Evolutionary conservation across 2,888 invertebrate species (phyloP).

Genomic region (Metalampra italica): DNA sequence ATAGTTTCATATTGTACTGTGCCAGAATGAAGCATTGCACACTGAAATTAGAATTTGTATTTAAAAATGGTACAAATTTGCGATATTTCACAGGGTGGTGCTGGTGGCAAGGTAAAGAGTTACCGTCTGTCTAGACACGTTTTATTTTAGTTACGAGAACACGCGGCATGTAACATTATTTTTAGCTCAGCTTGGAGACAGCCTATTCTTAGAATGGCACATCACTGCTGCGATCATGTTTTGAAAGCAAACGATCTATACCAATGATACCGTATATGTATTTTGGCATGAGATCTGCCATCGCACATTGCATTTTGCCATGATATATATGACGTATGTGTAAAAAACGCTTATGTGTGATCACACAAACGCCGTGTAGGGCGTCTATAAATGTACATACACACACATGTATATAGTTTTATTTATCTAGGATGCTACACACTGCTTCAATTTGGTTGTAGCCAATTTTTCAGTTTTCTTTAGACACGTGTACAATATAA

Average conservation of each 20-base stretch:
- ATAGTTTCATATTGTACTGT: background rate
- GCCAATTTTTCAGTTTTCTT: constrained; percentile 11
- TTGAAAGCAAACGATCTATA: constrained; percentile 24
- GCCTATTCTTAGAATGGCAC: constrained; percentile 40
- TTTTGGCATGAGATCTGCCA: constrained; percentile 14
- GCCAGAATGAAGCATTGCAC: background rate
- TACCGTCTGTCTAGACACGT: constrained; percentile 31
- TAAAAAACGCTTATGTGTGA: constrained; percentile 29
- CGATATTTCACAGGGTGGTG: constrained; percentile 70
- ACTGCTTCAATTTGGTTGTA: constrained; percentile 31
- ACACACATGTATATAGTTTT: constrained; percentile 26
- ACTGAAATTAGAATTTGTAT: background rate
- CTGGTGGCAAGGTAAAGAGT: constrained; percentile 69
- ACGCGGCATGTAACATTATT: constrained; percentile 50
- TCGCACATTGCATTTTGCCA: constrained; percentile 16
- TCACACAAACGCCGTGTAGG: constrained; percentile 17
- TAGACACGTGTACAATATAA: constrained; percentile 25
- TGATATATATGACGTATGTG: constrained; percentile 23
- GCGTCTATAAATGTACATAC: constrained; percentile 16
- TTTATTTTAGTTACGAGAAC: constrained; percentile 42
- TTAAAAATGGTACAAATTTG: constrained; percentile 31
- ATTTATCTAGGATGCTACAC: constrained; percentile 28
- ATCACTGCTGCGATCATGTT: constrained; percentile 26
- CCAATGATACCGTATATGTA: constrained; percentile 20
- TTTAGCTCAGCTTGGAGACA: constrained; percentile 45